A percentile compares a stretch with the other conserved stretches of the same genome.
These are phyloP conservation scores for Columba livia DNA, from an alignment of 2,113 vertebrate species.

Conservation along the genomic window DNA sequence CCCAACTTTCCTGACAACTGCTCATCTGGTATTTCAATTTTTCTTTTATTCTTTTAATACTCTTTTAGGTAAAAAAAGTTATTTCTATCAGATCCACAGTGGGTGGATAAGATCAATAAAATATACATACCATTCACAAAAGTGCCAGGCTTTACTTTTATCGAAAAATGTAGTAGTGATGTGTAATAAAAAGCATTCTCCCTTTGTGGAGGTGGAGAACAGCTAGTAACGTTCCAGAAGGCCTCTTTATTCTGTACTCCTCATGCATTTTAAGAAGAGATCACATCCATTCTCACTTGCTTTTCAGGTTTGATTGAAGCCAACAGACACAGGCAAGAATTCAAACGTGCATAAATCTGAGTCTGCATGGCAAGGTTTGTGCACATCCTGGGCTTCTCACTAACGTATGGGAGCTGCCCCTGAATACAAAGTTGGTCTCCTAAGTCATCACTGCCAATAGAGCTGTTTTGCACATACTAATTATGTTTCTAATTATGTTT, in stretches of 20 bases:
- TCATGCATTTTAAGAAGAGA: slow-evolving; percentile 14
- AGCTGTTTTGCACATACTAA: background rate
- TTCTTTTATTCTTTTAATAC: background rate
- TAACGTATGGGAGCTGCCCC: background rate
- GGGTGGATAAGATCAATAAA: background rate
- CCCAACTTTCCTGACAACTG: background rate
- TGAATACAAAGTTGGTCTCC: background rate
- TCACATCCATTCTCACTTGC: background rate
- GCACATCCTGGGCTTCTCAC: background rate
- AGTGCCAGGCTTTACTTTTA: background rate
- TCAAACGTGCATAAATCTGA: background rate
- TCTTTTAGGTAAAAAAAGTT: background rate
- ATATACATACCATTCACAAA: slow-evolving; percentile 27
- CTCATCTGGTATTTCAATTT: background rate
- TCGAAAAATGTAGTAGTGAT: slow-evolving; percentile 1
- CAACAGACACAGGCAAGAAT: background rate
- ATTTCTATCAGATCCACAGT: background rate
- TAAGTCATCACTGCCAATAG: background rate
- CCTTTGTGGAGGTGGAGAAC: slow-evolving; percentile 41
- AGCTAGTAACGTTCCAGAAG: slow-evolving; percentile 9
- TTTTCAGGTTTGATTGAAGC: slow-evolving; percentile 29
- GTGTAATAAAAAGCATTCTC: slow-evolving; percentile 2
- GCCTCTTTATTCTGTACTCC: background rate
- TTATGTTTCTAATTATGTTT: background rate
- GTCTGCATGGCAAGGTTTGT: background rate